Base-by-base conservation (phyloP, 2,888 invertebrate genomes). In the Pandemis cinnamomeana region DNA sequence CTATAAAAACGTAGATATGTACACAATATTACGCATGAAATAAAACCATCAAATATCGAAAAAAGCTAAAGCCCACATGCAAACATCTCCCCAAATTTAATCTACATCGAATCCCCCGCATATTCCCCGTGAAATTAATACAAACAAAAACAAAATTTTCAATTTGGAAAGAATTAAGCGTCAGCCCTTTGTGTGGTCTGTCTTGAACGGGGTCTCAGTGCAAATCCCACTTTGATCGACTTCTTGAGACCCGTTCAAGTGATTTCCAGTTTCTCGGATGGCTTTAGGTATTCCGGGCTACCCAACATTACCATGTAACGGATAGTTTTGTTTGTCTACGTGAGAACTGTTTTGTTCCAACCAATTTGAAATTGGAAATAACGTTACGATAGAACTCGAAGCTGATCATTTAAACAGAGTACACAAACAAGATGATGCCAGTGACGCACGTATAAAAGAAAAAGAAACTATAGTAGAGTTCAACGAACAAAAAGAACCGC, bases 201-300 rank as follows among this genome's bases (percentile, higher is more conserved):
- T 75, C 76, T 80, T 76, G 80, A 80, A 82, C 83, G 84, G 86
- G 72, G 85, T 85, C 85, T 85, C 85, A 79, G 80, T 81, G 83
- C 84, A 91, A 91, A 91, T 92, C 92, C 92, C 85, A 86, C 85
- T 91, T 90, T 90, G 91, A 92, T 91, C 91, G 92, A 91, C 86
- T 88, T 87, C 86, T 84, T 85, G 79, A 84, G 81, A 81, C 80
- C 81, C 82, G 76, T 80, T 82, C 82, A 80, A 84, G 81, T 83
- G 83, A 84, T 84, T 84, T 83, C 84, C 61, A 86, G 84, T 84
- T 86, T 86, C 86, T 85, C 81, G 78, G 81, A 79, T 80, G 84
- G 83, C 85, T 75, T 85, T 88, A 84, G 83, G 82, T 84, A 86
- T 87, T 86, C 84, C 77, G 82, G 82, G 82, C 83, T 83, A 83